Conservation (phyloP, 2,888 invertebrate species). For the Epirrhoe alternata region DNA sequence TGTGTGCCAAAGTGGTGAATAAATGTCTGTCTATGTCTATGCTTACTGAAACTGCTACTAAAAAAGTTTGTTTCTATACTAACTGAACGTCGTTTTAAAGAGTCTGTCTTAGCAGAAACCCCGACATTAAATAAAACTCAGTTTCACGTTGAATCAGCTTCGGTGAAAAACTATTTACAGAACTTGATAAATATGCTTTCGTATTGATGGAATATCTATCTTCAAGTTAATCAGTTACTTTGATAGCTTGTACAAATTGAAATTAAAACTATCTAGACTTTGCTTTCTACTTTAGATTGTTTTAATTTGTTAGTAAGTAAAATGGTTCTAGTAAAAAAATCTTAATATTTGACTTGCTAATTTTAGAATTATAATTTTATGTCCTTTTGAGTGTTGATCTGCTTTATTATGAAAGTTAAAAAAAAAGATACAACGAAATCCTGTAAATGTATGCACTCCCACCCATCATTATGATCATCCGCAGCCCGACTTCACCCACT, state of each 20-base stretch:
- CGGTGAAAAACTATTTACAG: slow-evolving; percentile 57
- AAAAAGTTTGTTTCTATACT: slow-evolving; percentile 42
- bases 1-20: too few species aligned
- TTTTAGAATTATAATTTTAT: background rate
- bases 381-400: background rate
- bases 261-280: slow-evolving; percentile 30
- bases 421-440: too few species aligned
- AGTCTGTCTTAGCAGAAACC: slow-evolving; percentile 55
- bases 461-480: too few species aligned
- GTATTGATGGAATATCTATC: slow-evolving; percentile 43
- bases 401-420: too few species aligned
- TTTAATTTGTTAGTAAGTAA: slow-evolving; percentile 21
- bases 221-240: slow-evolving; percentile 38
- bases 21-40: too few species aligned
- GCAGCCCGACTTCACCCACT: too few species aligned
- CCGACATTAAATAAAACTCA: slow-evolving; percentile 69
- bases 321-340: background rate
- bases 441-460: too few species aligned
- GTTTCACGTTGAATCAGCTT: slow-evolving; percentile 68
- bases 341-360: background rate
- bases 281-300: slow-evolving; percentile 38
- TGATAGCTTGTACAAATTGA: slow-evolving; percentile 24
- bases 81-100: slow-evolving; percentile 52
- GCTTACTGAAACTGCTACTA: too few species aligned
- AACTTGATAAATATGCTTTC: slow-evolving; percentile 52